Evolutionary conservation across 2,888 invertebrate genomes (phyloP).

Genomic region (Andrena bicolor): DNA sequence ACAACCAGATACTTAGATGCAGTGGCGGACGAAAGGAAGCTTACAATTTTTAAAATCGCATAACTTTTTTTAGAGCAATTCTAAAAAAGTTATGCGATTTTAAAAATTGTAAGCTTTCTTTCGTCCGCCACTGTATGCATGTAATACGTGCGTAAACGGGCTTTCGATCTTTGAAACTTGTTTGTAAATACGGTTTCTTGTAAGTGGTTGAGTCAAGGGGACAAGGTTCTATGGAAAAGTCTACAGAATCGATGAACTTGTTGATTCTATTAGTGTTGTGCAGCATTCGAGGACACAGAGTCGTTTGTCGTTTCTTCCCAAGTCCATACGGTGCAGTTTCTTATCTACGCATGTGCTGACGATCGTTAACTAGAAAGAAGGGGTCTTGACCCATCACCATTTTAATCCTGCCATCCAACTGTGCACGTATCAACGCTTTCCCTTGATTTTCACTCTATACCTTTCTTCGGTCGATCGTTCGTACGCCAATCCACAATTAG

Average conservation of each 20-base stretch:
- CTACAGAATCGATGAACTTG: slow-evolving; percentile 16
- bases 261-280: background rate
- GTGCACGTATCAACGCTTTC: slow-evolving; percentile 8
- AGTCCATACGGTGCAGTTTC: slow-evolving; percentile 25
- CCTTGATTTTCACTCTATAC: slow-evolving; percentile 4
- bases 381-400: slow-evolving; percentile 49
- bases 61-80: too few species aligned
- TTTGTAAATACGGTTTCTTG: slow-evolving; percentile 10
- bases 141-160: background rate
- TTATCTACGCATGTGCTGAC: slow-evolving; percentile 32
- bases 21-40: too few species aligned
- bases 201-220: slow-evolving; percentile 24
- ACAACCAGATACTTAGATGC: too few species aligned
- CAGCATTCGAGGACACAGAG: background rate
- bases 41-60: too few species aligned
- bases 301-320: slow-evolving; percentile 2
- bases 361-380: slow-evolving; percentile 35
- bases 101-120: too few species aligned
- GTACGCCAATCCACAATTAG: background rate
- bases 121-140: too few species aligned
- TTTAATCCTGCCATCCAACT: slow-evolving; percentile 12
- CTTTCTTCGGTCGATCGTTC: too few species aligned
- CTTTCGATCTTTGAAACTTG: slow-evolving; percentile 1
- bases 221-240: slow-evolving; percentile 57
- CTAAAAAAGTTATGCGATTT: too few species aligned